These are phyloP conservation scores for Leptothorax acervorum DNA, from an alignment of 2,888 invertebrate genomes.

Conservation along the genomic window DNA sequence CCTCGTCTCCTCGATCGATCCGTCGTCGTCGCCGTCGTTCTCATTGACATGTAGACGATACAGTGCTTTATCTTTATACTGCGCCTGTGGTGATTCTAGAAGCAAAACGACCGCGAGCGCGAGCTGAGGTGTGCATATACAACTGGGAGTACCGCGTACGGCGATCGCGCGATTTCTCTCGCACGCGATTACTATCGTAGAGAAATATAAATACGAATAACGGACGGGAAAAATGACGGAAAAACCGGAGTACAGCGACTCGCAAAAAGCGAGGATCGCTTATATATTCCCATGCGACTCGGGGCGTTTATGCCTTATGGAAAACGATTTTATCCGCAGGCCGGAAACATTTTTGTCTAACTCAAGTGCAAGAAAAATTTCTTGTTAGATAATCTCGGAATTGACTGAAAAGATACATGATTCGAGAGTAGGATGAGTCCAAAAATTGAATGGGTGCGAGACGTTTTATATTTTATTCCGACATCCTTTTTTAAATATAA, in stretches of 20 bases:
- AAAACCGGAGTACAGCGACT: neutral
- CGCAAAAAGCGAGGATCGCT: neutral
- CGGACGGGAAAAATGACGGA: neutral
- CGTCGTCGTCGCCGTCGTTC: neutral
- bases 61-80: neutral
- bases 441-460: neutral
- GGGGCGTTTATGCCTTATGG: neutral
- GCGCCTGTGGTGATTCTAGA: neutral
- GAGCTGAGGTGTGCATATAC: neutral
- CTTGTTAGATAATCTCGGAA: neutral
- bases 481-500: neutral
- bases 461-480: neutral
- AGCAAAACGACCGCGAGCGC: slow-evolving; percentile 11
- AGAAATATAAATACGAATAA: neutral
- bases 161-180: slow-evolving; percentile 41
- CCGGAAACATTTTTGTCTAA: neutral
- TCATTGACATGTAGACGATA: slow-evolving; percentile 1
- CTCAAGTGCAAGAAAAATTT: neutral
- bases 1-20: neutral
- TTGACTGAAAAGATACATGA: neutral
- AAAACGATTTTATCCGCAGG: neutral
- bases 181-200: slow-evolving; percentile 25
- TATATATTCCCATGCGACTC: neutral
- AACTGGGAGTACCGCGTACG: neutral
- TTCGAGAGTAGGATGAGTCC: neutral